Evolutionary conservation across 2,113 vertebrate genomes (phyloP).

Genomic region (Laterallus jamaicensis): DNA sequence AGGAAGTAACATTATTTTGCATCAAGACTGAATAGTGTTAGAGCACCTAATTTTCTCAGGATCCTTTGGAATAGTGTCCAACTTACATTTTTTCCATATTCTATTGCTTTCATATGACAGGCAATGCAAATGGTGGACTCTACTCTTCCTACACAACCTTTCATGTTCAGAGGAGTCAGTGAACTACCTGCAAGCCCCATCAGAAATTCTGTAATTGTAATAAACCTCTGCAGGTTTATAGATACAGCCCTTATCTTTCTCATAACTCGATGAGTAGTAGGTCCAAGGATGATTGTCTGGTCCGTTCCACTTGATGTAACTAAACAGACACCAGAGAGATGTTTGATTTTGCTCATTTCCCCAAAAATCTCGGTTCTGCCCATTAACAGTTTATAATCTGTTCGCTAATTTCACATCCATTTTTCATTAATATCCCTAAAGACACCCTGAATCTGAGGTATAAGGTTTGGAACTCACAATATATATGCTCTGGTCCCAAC

Average conservation of each 20-base stretch:
- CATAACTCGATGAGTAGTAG: not conserved
- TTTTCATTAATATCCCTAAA: not conserved
- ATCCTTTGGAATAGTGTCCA: not conserved
- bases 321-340: not conserved
- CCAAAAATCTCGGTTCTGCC: not conserved
- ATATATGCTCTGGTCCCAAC: not conserved
- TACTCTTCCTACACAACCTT: rapidly evolving
- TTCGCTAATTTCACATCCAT: not conserved
- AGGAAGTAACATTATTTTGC: not conserved
- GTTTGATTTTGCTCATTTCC: not conserved
- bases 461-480: not conserved
- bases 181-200: not conserved
- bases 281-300: not conserved
- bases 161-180: not conserved
- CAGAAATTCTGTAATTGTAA: not conserved
- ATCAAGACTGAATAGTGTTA: not conserved
- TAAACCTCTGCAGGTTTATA: not conserved
- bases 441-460: not conserved
- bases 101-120: not conserved
- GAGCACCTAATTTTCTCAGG: not conserved
- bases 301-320: not conserved
- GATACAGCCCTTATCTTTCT: not conserved
- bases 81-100: not conserved
- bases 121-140: not conserved
- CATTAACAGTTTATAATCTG: not conserved